These are phyloP conservation scores for Zele albiditarsus DNA, from an alignment of 2,888 invertebrate species.

Conservation along the genomic window DNA sequence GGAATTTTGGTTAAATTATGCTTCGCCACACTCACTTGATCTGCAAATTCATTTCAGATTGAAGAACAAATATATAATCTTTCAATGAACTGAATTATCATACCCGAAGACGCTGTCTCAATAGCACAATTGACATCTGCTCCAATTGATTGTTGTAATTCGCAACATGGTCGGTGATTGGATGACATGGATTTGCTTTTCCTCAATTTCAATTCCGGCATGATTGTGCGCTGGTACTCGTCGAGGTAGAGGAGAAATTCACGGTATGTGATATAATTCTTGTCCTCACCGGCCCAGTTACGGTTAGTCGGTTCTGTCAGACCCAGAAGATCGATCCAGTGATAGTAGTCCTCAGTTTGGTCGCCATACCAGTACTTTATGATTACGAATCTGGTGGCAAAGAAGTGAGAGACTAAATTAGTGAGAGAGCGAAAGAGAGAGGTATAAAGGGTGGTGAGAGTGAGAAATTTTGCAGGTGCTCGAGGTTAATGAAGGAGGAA, in stretches of 20 bases:
- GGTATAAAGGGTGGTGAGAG: neutral
- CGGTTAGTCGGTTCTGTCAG: conserved; percentile 82
- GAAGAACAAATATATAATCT: neutral
- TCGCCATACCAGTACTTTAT: conserved; percentile 85
- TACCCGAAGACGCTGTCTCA: conserved; percentile 16
- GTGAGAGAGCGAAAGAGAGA: neutral
- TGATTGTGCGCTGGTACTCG: conserved; percentile 75
- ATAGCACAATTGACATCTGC: conserved; percentile 18
- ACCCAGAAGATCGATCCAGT: conserved; percentile 81
- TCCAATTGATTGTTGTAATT: conserved; percentile 12
- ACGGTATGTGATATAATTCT: conserved; percentile 81
- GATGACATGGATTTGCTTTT: conserved; percentile 22
- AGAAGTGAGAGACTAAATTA: neutral
- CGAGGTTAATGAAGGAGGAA: conserved; percentile 12
- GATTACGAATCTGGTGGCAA: conserved; percentile 79
- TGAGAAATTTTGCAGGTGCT: conserved; percentile 12
- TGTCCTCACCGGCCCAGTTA: conserved; percentile 81
- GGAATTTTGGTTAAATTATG: conserved; percentile 25
- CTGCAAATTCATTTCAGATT: conserved; percentile 15
- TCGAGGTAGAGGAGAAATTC: conserved; percentile 81
- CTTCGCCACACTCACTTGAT: conserved; percentile 32
- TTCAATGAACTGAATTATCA: conserved; percentile 3
- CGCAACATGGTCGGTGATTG: conserved; percentile 22
- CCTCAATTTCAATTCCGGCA: conserved; percentile 70
- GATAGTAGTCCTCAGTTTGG: conserved; percentile 82